A percentile compares a stretch with the other conserved stretches of the same genome.
Evolutionary conservation across 2,797 vertebrate genomes (phyloP).

Genomic region (Phataginus tricuspis): DNA sequence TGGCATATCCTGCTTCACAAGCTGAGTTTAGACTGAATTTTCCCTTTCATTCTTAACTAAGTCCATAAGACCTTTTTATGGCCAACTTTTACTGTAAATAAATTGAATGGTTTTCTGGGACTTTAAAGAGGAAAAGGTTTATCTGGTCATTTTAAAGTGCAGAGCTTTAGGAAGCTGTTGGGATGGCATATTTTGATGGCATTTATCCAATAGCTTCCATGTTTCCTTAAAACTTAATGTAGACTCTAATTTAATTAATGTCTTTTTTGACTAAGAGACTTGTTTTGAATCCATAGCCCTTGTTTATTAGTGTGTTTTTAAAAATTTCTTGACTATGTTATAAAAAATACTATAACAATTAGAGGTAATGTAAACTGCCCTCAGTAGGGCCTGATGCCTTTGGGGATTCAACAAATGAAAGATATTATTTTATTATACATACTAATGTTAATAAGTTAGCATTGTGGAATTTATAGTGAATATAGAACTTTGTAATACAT

Average conservation of each 20-base stretch:
- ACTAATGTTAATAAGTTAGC: not conserved
- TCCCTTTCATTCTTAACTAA: conserved; percentile 37
- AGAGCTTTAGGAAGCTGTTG: not conserved
- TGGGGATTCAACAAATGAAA: not conserved
- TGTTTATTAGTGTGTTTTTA: conserved; percentile 18
- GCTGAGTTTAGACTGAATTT: conserved; percentile 19
- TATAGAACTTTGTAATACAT: not conserved
- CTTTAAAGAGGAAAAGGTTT: conserved; percentile 17
- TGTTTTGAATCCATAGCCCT: conserved; percentile 3
- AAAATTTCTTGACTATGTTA: not conserved
- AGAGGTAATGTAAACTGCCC: not conserved
- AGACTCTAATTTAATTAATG: not conserved
- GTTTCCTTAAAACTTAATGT: conserved; percentile 20
- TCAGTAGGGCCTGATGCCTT: not conserved
- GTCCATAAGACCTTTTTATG: not conserved
- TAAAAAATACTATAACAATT: conserved; percentile 22
- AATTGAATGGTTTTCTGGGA: conserved; percentile 8
- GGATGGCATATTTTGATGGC: conserved; percentile 15
- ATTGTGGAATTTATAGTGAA: conserved; percentile 9
- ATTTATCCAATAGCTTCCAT: not conserved
- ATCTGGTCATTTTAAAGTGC: not conserved
- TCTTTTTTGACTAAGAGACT: not conserved
- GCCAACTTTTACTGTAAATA: not conserved
- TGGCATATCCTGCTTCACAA: not conserved
- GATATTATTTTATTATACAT: not conserved